phyloP scores from a whole-genome alignment of 2,113 vertebrate species.

The Megaceryle torquata region DNA sequence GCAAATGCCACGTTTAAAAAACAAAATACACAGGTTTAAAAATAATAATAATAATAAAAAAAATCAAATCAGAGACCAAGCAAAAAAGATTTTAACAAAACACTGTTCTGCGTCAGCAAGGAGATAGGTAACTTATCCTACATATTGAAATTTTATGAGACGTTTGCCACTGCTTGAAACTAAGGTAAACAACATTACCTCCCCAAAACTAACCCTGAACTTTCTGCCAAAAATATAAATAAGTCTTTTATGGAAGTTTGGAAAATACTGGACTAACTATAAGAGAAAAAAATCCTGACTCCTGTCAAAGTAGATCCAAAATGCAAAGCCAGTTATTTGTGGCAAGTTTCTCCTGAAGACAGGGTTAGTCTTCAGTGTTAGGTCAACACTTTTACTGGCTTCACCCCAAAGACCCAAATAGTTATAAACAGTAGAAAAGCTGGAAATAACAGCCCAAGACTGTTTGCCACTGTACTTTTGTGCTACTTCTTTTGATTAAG shows the following conservation, averaged over 20 bases:
- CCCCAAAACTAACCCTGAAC: background rate
- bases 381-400: background rate
- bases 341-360: background rate
- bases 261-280: background rate
- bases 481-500: background rate
- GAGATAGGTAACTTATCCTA: background rate
- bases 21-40: background rate
- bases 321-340: background rate
- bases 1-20: background rate
- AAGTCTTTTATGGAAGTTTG: background rate
- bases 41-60: background rate
- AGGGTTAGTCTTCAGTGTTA: background rate
- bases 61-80: background rate
- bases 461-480: background rate
- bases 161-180: background rate
- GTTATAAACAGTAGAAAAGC: background rate
- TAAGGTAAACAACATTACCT: background rate
- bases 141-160: background rate
- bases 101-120: background rate
- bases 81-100: background rate
- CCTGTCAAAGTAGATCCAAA: background rate
- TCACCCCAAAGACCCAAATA: background rate
- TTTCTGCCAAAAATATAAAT: background rate
- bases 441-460: background rate
- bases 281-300: background rate